Evolutionary conservation across 2,113 vertebrate species (phyloP).

Genomic region (Xenopus borealis): DNA sequence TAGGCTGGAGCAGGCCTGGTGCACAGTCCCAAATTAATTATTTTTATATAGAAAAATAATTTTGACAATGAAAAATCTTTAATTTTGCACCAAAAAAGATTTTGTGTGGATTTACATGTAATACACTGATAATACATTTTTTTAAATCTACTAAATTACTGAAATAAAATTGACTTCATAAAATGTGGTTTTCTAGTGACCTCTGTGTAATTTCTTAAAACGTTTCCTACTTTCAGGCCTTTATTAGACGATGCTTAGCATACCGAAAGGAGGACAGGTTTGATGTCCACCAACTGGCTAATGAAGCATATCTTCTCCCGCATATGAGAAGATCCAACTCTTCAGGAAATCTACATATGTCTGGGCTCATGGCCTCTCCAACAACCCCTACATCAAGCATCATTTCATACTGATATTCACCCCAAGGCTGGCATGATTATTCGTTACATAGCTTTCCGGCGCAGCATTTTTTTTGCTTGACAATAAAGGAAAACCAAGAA

Average conservation of each 20-base stretch:
- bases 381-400: constrained; percentile 82
- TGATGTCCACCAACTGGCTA: constrained; percentile 92
- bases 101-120: too few relatives aligned
- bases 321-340: constrained; percentile 98
- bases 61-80: too few relatives aligned
- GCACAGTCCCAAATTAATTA: too few relatives aligned
- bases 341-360: constrained; percentile 94
- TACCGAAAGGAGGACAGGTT: constrained; percentile 97
- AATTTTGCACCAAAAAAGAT: too few relatives aligned
- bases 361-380: constrained; percentile 75
- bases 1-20: too few relatives aligned
- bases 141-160: too few relatives aligned
- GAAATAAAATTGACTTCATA: too few relatives aligned
- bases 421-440: constrained; percentile 58
- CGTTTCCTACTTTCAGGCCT: constrained; percentile 69
- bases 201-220: too few relatives aligned
- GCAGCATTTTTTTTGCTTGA: constrained; percentile 59
- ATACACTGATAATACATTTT: too few relatives aligned
- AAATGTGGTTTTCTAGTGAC: too few relatives aligned
- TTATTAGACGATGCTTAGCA: constrained; percentile 95
- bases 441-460: constrained; percentile 67
- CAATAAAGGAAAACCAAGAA: constrained; percentile 57
- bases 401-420: constrained; percentile 83
- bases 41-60: too few relatives aligned
- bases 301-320: constrained; percentile 93